Evolutionary conservation across 2,888 invertebrate genomes (phyloP).

Genomic region (Drosophila kanekoi): DNA sequence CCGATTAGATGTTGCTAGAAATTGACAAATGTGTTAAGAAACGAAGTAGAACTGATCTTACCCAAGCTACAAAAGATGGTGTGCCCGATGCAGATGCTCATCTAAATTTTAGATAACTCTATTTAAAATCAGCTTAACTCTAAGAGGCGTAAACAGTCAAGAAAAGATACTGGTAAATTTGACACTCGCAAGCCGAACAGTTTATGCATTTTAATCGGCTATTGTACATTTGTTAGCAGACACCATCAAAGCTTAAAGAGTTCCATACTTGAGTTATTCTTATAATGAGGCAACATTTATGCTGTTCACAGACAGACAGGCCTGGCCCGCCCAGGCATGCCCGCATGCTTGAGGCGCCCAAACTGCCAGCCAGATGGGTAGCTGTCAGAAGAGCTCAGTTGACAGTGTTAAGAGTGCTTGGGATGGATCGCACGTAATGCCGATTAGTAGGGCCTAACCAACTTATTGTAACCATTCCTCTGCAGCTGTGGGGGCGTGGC

Average conservation of each 20-base stretch:
- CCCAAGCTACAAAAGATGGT: background rate
- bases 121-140: background rate
- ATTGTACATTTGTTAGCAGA: constrained; percentile 5
- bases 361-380: constrained; percentile 24
- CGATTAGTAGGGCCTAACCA: constrained; percentile 72
- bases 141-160: background rate
- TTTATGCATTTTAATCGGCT: constrained; percentile 31
- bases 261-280: constrained; percentile 38
- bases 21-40: constrained; percentile 12
- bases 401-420: constrained; percentile 41
- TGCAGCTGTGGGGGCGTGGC: constrained; percentile 24
- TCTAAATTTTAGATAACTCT: background rate
- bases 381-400: constrained; percentile 15
- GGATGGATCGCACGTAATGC: constrained; percentile 72
- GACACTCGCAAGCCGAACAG: constrained; percentile 20
- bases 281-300: constrained; percentile 75
- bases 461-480: constrained; percentile 36
- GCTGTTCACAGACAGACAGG: constrained; percentile 51
- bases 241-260: constrained; percentile 14
- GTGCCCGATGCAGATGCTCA: no score
- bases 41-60: background rate
- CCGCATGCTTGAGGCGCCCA: constrained; percentile 21
- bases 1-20: constrained; percentile 2
- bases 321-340: constrained; percentile 31
- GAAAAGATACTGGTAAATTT: constrained; percentile 6